Conservation (phyloP, 2,888 invertebrate species). For the Augochlorella aurata region DNA sequence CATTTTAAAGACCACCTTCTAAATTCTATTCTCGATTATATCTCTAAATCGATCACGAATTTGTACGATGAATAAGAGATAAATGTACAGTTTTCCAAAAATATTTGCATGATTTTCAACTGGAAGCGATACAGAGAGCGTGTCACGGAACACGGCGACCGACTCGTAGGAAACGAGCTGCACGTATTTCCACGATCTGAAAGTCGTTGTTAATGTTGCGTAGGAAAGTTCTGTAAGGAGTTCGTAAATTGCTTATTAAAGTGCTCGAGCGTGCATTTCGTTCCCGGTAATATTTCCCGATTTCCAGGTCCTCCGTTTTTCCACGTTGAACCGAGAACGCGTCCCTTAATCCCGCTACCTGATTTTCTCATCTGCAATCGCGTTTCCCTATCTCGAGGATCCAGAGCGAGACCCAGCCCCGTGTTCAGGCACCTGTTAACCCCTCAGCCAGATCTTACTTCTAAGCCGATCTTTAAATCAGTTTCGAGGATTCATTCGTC, state of each 20-base stretch:
- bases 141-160: not conserved
- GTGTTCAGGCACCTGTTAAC: constrained; percentile 13
- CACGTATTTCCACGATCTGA: not conserved
- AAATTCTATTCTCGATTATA: too few species aligned
- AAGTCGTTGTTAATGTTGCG: constrained; percentile 1
- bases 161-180: not conserved
- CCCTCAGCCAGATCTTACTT: constrained; percentile 5
- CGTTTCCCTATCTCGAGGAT: not conserved
- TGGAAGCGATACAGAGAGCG: not conserved
- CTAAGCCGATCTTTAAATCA: constrained; percentile 25
- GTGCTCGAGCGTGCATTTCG: not conserved
- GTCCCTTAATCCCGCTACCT: constrained; percentile 11
- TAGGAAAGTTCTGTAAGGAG: constrained; percentile 1
- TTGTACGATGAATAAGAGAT: too few species aligned
- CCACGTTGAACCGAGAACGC: constrained; percentile 19
- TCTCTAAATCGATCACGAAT: too few species aligned
- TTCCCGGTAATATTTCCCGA: constrained; percentile 6
- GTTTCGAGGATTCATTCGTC: not conserved
- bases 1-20: too few species aligned
- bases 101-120: too few species aligned
- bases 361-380: constrained; percentile 19
- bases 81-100: too few species aligned
- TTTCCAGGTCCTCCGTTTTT: not conserved
- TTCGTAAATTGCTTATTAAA: constrained; percentile 6
- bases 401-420: not conserved